A percentile compares a stretch with the other conserved stretches of the same genome.
These are phyloP conservation scores for Eristalis intricaria DNA, from an alignment of 2,888 invertebrate species.

Conservation along the genomic window DNA sequence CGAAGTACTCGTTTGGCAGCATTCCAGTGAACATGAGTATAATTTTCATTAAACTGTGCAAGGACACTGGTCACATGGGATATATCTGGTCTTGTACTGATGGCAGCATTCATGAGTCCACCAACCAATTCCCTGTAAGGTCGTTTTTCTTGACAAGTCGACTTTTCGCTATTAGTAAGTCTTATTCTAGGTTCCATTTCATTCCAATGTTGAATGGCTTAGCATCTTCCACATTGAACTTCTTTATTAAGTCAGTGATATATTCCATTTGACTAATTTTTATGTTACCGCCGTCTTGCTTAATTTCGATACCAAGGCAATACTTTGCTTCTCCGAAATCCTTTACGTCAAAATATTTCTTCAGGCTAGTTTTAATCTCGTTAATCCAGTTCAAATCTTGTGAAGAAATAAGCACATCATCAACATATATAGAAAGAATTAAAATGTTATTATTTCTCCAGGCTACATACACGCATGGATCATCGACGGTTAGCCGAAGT, in stretches of 20 bases:
- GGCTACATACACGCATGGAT: conserved; percentile 29
- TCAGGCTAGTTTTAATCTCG: neutral
- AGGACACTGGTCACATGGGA: no score
- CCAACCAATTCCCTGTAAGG: conserved; percentile 2
- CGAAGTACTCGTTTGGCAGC: conserved; percentile 37
- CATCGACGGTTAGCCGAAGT: conserved; percentile 1
- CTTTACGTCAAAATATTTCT: no score
- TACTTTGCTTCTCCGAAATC: neutral
- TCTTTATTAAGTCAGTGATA: neutral
- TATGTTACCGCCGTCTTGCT: neutral
- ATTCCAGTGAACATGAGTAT: conserved; percentile 22
- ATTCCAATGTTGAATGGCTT: neutral
- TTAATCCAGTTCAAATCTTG: neutral
- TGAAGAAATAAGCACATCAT: neutral
- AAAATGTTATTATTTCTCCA: conserved; percentile 1
- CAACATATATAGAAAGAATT: neutral
- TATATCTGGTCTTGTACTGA: no score
- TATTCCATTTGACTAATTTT: neutral
- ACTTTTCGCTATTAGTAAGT: neutral
- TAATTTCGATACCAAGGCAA: neutral
- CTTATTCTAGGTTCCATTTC: neutral
- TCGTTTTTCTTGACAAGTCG: conserved; percentile 3
- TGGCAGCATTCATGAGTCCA: no score
- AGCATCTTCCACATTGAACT: neutral
- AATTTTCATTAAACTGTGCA: conserved; percentile 18